Evolutionary conservation across 1,140 invertebrate species (phyloP), one percentile per base, ranked within the genome.

Genomic region (Trichonephila clavipes): DNA sequence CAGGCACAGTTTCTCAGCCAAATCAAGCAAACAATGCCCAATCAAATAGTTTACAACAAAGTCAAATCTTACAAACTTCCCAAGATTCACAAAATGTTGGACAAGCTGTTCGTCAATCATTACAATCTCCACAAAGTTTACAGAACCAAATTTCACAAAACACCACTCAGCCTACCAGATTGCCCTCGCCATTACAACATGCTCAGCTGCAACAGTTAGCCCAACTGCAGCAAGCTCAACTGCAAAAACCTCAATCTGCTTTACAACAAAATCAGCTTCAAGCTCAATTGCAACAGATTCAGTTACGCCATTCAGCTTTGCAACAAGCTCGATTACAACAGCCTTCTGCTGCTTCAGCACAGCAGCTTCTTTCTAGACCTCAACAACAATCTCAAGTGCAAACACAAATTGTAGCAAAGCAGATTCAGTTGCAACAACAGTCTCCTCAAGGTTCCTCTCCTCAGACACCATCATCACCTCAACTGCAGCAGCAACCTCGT

Each of bases 401-500:
- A 59, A 86, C 90, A 28, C 90, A 92, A 59, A 44, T 92, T 59
- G 51, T 92, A 21, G 19, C 90, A 19, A 92, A 92, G 34, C 90
- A 92, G 69, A 92, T 92, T 58, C 90, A 92, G 12, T 86, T 92
- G 64, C 92, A 87, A 62, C 92, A 93, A 34, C 66, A 61, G 2
- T 59, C 90, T 72, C 28, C 90, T 61, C 81, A 83, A 24, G n/a
- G 44, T 64, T 21, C 82, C 24, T 81, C 82, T 44, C 28, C 64
- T 18, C 87, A 94, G 69, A 64, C 87, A 61, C 94, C 94, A 28
- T 64, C 62, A 10, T 86, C 87, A 58, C 87, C 81, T 28, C 89
- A 94, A 87, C 59, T 90, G 62, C 95, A 94, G n/a, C 95, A 95
- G 24, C 95, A 95, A 83, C 90, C 83, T 98, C 89, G 97, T 64